Percentiles rank a stretch among this genome's conserved stretches.
These are phyloP conservation scores for Spodoptera exigua DNA, from an alignment of 2,888 invertebrate species.

Conservation along the genomic window DNA sequence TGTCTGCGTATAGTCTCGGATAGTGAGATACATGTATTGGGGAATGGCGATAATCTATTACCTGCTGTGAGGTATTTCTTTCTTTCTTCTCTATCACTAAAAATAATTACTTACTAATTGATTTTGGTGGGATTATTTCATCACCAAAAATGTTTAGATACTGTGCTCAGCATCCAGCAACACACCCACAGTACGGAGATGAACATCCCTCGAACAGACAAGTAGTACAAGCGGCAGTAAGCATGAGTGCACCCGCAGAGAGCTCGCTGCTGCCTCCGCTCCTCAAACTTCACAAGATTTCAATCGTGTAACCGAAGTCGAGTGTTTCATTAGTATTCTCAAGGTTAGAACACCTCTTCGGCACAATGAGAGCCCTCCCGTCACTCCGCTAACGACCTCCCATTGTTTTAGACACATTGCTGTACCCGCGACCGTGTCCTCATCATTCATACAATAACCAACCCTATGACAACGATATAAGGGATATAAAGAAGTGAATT, in stretches of 20 bases:
- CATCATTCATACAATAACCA: slow-evolving; percentile 20
- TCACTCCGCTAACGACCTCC: slow-evolving; percentile 55
- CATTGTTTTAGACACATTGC: slow-evolving; percentile 57
- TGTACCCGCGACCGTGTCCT: slow-evolving; percentile 32
- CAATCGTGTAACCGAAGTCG: slow-evolving; percentile 48
- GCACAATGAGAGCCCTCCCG: slow-evolving; percentile 53
- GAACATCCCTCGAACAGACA: no score
- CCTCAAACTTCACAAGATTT: slow-evolving; percentile 45
- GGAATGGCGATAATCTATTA: no score
- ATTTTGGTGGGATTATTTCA: no score
- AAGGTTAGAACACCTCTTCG: slow-evolving; percentile 51
- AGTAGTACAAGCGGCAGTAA: no score
- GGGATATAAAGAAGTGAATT: slow-evolving; percentile 35
- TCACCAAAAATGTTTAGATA: no score
- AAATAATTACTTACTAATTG: no score
- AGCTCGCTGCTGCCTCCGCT: slow-evolving; percentile 10
- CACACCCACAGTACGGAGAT: no score
- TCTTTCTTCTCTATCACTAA: no score
- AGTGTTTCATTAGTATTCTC: slow-evolving; percentile 57
- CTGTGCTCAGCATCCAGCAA: no score
- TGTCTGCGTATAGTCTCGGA: no score
- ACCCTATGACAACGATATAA: slow-evolving; percentile 39
- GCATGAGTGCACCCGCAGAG: background rate
- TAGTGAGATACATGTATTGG: no score
- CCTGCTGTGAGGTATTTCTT: no score